Percentiles rank a stretch among this genome's conserved stretches.
These are phyloP conservation scores for Minunthozetes semirufus DNA, from an alignment of 2,888 invertebrate species.

Conservation along the genomic window DNA sequence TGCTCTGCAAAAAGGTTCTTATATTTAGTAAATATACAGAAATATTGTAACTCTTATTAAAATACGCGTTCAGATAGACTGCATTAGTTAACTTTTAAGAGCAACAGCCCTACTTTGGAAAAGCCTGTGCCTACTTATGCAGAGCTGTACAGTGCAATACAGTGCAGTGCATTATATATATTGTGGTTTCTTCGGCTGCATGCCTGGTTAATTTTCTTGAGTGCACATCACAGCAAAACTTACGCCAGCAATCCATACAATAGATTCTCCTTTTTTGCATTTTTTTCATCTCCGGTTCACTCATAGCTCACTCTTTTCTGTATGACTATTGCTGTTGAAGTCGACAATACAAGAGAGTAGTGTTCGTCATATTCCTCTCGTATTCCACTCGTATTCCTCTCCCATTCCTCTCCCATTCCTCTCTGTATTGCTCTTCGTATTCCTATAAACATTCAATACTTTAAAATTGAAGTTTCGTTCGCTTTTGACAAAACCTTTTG, in stretches of 20 bases:
- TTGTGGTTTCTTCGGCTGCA: slow-evolving; percentile 27
- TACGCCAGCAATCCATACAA: background rate
- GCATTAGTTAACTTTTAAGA: slow-evolving; percentile 8
- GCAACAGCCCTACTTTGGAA: slow-evolving; percentile 3
- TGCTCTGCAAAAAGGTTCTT: slow-evolving; percentile 5
- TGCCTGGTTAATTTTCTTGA: slow-evolving; percentile 24
- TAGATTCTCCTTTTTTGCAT: background rate
- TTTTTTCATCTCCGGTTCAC: background rate
- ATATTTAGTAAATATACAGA: slow-evolving; percentile 13
- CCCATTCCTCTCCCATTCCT: background rate
- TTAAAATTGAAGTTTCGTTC: slow-evolving; percentile 13
- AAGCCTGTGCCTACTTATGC: background rate
- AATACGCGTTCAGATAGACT: background rate
- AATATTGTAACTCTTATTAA: slow-evolving; percentile 15
- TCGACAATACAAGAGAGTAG: too few species aligned
- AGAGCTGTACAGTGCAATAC: too few species aligned
- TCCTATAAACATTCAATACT: slow-evolving; percentile 26
- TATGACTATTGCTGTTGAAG: too few species aligned
- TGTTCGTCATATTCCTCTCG: background rate
- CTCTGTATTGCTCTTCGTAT: background rate
- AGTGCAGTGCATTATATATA: background rate
- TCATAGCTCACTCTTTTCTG: background rate
- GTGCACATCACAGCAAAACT: slow-evolving; percentile 9
- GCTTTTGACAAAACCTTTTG: slow-evolving; percentile 8
- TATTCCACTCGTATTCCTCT: background rate